Conservation (phyloP, 1,140 invertebrate species). For the Zaprionus ghesquierei region DNA sequence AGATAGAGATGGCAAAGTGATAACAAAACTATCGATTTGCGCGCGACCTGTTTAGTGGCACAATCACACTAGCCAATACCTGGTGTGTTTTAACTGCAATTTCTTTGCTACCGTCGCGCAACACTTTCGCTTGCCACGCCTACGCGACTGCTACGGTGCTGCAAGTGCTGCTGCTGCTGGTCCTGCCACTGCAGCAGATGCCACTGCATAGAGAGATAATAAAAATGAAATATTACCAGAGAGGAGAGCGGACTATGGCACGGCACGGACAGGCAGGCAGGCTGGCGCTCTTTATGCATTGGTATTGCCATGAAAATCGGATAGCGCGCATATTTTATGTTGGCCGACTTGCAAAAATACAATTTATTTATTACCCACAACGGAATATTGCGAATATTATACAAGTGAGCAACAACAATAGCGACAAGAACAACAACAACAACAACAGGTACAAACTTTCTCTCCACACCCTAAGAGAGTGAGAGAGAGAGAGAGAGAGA, state of each 20-base stretch:
- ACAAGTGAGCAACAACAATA: constrained; percentile 5
- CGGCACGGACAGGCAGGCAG: too few relatives aligned
- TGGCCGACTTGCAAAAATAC: constrained; percentile 30
- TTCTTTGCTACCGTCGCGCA: neutral
- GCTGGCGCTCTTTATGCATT: constrained; percentile 3
- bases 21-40: neutral
- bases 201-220: constrained; percentile 40
- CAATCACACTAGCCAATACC: neutral
- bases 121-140: constrained; percentile 17
- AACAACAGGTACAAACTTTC: constrained; percentile 24
- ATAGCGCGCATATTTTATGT: constrained; percentile 47
- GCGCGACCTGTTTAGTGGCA: neutral
- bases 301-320: constrained; percentile 38
- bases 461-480: neutral
- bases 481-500: neutral
- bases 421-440: neutral
- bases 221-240: constrained; percentile 47
- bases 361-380: constrained; percentile 45
- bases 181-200: constrained; percentile 7
- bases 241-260: neutral
- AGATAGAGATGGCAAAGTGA: neutral
- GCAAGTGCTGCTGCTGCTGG: neutral
- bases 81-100: neutral
- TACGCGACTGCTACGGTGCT: neutral
- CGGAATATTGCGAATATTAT: constrained; percentile 36